Evolutionary conservation across 2,888 invertebrate genomes (phyloP).

Genomic region (Euphydryas editha): DNA sequence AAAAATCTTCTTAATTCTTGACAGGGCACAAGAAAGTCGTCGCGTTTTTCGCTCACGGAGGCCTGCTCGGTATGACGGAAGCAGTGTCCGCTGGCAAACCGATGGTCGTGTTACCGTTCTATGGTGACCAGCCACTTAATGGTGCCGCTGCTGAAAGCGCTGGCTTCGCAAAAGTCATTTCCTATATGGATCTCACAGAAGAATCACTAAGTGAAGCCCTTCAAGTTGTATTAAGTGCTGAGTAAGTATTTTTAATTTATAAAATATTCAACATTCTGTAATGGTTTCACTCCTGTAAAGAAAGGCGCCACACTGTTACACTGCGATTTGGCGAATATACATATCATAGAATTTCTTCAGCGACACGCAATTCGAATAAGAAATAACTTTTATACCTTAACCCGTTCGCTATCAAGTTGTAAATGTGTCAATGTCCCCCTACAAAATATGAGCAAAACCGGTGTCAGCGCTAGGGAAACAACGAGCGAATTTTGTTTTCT

Average conservation of each 20-base stretch:
- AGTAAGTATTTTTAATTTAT: conserved; percentile 64
- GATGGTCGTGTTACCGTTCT: conserved; percentile 85
- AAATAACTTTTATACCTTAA: too few species aligned
- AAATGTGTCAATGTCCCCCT: too few species aligned
- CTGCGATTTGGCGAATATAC: too few species aligned
- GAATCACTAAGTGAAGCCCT: conserved; percentile 76
- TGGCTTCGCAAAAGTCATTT: conserved; percentile 79
- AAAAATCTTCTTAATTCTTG: background rate
- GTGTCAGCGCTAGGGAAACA: too few species aligned
- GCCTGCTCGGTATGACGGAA: conserved; percentile 85
- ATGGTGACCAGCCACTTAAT: conserved; percentile 85
- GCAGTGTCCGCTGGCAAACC: conserved; percentile 85
- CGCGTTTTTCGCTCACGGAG: conserved; percentile 85
- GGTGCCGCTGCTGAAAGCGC: conserved; percentile 76
- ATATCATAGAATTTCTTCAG: too few species aligned
- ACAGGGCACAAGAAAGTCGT: conserved; percentile 85
- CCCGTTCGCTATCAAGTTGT: too few species aligned
- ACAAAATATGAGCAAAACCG: too few species aligned
- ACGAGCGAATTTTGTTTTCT: too few species aligned
- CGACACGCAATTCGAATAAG: too few species aligned
- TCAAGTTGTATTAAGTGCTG: conserved; percentile 76
- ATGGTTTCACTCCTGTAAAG: too few species aligned
- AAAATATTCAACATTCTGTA: background rate
- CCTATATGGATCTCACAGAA: conserved; percentile 78
- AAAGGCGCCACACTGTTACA: too few species aligned